Base-by-base conservation (phyloP, 2,113 vertebrate genomes). In the Coracopsis vasa region DNA sequence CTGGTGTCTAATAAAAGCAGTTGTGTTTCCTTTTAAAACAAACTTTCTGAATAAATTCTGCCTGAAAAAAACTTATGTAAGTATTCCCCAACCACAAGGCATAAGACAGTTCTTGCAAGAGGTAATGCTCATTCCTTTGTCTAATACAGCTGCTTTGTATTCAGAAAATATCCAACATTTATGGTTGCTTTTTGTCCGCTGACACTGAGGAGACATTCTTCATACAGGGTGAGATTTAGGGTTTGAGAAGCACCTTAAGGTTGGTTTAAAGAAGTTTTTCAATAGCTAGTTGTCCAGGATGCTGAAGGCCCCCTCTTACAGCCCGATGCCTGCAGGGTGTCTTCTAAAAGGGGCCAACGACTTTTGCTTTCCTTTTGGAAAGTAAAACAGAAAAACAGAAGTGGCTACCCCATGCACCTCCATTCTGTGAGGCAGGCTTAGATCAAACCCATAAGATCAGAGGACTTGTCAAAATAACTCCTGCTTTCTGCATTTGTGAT, bases 171-270 rank as follows among this genome's bases (percentile, higher is more conserved):
- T 42, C 74, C 35, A 79, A 16, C 28, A 75, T 35, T 73, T 90
- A 50, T n/a, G 16, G 61, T 23, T 77, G 4, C 3, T 80, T 56
- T 31, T 79, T 51, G 1, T 29, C 7, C 0, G 1, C 4, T 21
- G 37, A 66, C 11, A 56, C 4, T 50, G n/a, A 75, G 37, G 24
- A 64, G 16, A 42, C 13, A 29, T 61, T 74, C 50, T 58, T 41
- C 80, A 66, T 12, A 44, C 2, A 64, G 28, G 16, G 7, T 66
- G 47, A 86, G 17, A 80, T 86, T 5, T 61, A 9, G 7, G 10
- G 1, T 24, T 37, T 61, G 42, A 5, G 2, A 56, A 58, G n/a
- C 3, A 65, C 56, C 28, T 41, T 47, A 45, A 86, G 11, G 20
- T n/a, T 39, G 8, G 4, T 47, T 74, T 65, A 33, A 56, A 79